These are phyloP conservation scores for Diadophis punctatus DNA, from an alignment of 2,113 vertebrate genomes.

Conservation along the genomic window DNA sequence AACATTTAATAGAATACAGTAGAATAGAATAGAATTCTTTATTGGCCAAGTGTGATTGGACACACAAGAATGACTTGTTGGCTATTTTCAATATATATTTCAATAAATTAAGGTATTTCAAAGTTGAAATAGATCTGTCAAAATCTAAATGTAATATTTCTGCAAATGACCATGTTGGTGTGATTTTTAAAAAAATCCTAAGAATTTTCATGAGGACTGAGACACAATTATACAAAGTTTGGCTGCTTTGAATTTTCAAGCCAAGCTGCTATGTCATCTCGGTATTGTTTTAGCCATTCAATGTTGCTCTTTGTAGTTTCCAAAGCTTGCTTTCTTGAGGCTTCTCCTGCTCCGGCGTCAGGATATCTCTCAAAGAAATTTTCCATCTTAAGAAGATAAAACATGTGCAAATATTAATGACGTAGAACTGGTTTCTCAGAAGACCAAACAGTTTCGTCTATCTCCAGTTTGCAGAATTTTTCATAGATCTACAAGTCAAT, in stretches of 20 bases:
- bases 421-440: background rate
- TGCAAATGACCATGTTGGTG: background rate
- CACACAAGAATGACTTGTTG: background rate
- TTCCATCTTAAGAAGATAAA: slow-evolving; percentile 76
- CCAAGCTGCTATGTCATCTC: slow-evolving; percentile 74
- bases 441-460: background rate
- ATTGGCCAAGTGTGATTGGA: no score
- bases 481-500: background rate
- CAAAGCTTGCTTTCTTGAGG: slow-evolving; percentile 80
- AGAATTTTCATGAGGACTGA: slow-evolving; percentile 6
- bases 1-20: background rate
- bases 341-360: slow-evolving; percentile 86
- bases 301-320: slow-evolving; percentile 91
- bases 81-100: background rate
- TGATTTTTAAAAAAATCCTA: background rate
- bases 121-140: background rate
- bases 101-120: slow-evolving; percentile 12
- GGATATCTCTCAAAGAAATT: slow-evolving; percentile 85
- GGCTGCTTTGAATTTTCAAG: slow-evolving; percentile 39
- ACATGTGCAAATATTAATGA: background rate
- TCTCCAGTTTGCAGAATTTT: background rate
- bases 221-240: background rate
- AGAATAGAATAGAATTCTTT: no score
- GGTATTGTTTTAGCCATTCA: slow-evolving; percentile 78
- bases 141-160: background rate